phyloP scores from a whole-genome alignment of 1,140 invertebrate species.

The Cotesia glomerata region DNA sequence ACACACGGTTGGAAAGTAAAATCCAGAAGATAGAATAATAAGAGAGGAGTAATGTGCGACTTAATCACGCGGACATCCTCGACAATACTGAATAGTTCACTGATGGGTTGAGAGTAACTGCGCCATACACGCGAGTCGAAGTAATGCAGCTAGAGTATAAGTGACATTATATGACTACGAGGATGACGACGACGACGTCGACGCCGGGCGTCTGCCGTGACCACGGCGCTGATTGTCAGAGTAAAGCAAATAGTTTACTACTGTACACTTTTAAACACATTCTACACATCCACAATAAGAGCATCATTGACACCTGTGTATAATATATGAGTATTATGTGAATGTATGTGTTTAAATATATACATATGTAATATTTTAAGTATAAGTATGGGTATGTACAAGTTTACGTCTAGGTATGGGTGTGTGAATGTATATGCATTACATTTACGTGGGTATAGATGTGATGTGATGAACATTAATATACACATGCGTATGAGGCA shows the following conservation, averaged over 20 bases:
- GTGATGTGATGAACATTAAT: background rate
- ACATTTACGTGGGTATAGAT: background rate
- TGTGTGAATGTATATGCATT: background rate
- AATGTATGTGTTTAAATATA: background rate
- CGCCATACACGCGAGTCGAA: constrained; percentile 14
- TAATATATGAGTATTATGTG: background rate
- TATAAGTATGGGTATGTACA: too few species aligned
- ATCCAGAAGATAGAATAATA: background rate
- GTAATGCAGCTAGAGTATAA: background rate
- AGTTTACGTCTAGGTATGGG: background rate
- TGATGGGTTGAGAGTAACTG: constrained; percentile 5
- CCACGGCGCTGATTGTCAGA: background rate
- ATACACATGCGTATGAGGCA: background rate
- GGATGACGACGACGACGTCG: background rate
- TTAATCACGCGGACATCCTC: constrained; percentile 56
- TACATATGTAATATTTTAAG: background rate
- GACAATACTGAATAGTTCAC: constrained; percentile 46
- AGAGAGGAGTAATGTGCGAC: constrained; percentile 12
- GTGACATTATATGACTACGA: background rate
- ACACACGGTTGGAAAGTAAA: background rate
- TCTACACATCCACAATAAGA: too few species aligned
- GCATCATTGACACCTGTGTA: background rate
- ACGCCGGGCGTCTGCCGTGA: constrained; percentile 1
- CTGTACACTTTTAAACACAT: background rate
- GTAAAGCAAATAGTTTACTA: background rate